Evolutionary conservation across 1,140 invertebrate genomes (phyloP), one percentile per base, ranked within the genome.

Genomic region (Caenorhabditis remanei): DNA sequence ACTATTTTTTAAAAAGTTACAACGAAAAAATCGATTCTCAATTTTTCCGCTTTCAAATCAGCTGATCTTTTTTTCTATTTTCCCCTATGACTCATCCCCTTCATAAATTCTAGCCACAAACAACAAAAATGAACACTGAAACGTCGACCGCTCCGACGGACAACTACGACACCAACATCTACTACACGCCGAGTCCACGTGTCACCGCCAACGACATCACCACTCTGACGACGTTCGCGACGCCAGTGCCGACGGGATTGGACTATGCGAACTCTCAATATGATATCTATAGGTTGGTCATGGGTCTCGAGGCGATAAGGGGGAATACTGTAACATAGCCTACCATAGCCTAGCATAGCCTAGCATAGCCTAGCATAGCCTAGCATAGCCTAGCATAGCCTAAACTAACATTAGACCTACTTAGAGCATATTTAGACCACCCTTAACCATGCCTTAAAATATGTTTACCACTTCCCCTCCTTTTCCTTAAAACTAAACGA

Each of bases 231-330:
- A 43, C 46, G 43, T 79, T 79, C 46, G 46, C 71, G 4, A 24
- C 71, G 46, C 71, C 71, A 13, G 71, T 41, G 8, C 71, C 71
- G 24, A 46, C 50, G 8, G 40, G 14, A 0, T 14, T 79, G 32
- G 71, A 79, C 19, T 79, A 79, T 53, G 71, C 46, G 1, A 79
- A 79, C 24, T 11, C 71, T 46, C 71, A 79, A n/a, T 79, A 79
- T 50, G 71, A 79, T 50, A 50, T 79, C 24, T 79, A 79, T 50
- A 79, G 71, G 67, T 75, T 14, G 19, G 67, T 75, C n/a, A 32
- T 32, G 32, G 32, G 32, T 32, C 32, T 32, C 32, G 32, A 32
- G 32, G 32, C 1, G 32, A 32, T 32, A 32, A 32, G 32, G 32
- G 32, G 32, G 32, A 32, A 2, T 32, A 32, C 32, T 32, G 32